These are phyloP conservation scores for Acanthosepion esculentum DNA, from an alignment of 2,888 invertebrate genomes.

Conservation along the genomic window DNA sequence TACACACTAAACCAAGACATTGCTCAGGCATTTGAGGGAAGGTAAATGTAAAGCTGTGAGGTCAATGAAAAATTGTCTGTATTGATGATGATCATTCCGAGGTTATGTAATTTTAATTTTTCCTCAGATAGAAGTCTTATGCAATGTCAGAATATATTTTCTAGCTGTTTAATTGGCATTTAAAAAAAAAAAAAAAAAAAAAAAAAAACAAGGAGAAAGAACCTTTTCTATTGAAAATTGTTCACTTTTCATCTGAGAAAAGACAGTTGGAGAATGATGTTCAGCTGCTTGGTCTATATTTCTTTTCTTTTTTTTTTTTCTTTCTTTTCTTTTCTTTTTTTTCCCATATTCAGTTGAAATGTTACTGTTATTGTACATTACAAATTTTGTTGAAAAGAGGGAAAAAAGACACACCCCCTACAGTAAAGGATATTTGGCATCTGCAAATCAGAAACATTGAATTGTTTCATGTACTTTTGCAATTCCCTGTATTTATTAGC, in stretches of 20 bases:
- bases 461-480: constrained; percentile 37
- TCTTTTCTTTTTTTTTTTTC: background rate
- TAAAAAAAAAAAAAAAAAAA: background rate
- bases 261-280: background rate
- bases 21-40: constrained; percentile 46
- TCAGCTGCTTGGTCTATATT: constrained; percentile 7
- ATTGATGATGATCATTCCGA: constrained; percentile 46
- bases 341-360: constrained; percentile 15
- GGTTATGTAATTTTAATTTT: constrained; percentile 45
- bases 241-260: constrained; percentile 35
- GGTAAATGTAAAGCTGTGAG: constrained; percentile 38
- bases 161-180: constrained; percentile 42
- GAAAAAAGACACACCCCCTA: constrained; percentile 14
- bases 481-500: background rate
- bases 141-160: constrained; percentile 46
- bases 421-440: constrained; percentile 11
- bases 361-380: constrained; percentile 47
- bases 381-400: constrained; percentile 38
- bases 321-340: background rate
- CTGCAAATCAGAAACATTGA: constrained; percentile 5
- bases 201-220: background rate
- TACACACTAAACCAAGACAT: constrained; percentile 46
- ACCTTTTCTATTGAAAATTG: constrained; percentile 13
- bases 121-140: constrained; percentile 36
- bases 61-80: constrained; percentile 46